Conservation (phyloP, 2,113 vertebrate genomes). For the Meriones unguiculatus region DNA sequence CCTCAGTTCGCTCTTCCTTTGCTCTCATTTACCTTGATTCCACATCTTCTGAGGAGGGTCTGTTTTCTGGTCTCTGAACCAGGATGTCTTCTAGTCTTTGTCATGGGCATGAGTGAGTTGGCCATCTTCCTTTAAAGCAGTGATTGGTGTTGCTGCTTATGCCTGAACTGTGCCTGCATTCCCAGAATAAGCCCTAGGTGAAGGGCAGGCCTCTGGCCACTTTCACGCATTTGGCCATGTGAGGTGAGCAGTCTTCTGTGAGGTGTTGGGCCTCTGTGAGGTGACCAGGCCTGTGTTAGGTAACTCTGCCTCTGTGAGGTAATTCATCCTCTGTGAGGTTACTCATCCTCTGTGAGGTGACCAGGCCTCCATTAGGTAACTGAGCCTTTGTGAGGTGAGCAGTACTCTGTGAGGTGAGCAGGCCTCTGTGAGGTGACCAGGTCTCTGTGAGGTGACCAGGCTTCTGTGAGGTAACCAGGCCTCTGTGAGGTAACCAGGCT, state of each 20-base stretch:
- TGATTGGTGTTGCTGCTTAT: background rate
- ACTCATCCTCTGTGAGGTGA: background rate
- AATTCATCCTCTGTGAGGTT: background rate
- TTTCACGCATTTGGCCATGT: background rate
- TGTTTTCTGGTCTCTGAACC: background rate
- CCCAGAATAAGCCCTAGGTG: background rate
- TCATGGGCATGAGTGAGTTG: fast-evolving
- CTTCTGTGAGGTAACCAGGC: too few relatives aligned
- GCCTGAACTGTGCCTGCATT: background rate
- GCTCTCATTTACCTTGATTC: background rate
- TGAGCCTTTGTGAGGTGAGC: background rate
- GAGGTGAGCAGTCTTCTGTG: background rate
- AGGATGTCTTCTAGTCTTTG: background rate
- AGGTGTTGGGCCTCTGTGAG: background rate
- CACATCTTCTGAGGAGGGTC: background rate
- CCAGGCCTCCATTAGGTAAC: background rate
- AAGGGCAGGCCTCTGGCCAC: background rate
- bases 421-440: background rate
- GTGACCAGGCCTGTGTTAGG: background rate
- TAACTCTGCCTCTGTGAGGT: background rate
- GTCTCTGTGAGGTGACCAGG: too few relatives aligned
- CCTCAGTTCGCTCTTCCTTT: background rate
- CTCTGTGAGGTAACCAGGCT: background rate
- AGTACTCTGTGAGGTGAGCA: background rate
- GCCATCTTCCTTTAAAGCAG: background rate